phyloP scores from a whole-genome alignment of 2,888 invertebrate species.

The Oxyteleia sp. region DNA sequence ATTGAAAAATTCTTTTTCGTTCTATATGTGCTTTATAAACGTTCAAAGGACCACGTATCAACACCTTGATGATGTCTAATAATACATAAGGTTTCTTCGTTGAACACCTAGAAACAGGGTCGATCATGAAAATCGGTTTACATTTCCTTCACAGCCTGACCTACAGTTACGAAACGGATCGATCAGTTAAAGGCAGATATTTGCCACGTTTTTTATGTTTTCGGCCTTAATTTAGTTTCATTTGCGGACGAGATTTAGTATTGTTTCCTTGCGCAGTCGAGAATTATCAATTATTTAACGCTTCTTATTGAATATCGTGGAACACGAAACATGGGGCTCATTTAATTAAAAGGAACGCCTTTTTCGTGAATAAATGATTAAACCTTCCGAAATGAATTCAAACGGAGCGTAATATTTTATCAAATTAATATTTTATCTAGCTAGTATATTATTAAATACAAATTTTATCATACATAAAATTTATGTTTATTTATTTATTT shows the following conservation, averaged over 20 bases:
- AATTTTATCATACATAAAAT: too few species aligned
- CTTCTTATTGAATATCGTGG: too few species aligned
- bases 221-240: conserved; percentile 67
- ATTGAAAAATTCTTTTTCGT: conserved; percentile 20
- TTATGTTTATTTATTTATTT: too few species aligned
- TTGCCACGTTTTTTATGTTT: conserved; percentile 70
- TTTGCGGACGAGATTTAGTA: conserved; percentile 46
- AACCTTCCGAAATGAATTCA: not conserved
- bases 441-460: too few species aligned
- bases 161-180: conserved; percentile 75
- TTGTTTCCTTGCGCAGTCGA: not conserved
- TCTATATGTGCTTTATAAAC: conserved; percentile 34
- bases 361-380: not conserved
- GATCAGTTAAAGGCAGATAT: conserved; percentile 70
- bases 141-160: conserved; percentile 77
- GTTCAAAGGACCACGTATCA: conserved; percentile 65
- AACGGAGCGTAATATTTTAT: too few species aligned
- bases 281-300: conserved; percentile 15
- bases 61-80: conserved; percentile 56
- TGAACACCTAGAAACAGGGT: conserved; percentile 78
- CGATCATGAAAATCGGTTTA: conserved; percentile 78
- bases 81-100: conserved; percentile 65
- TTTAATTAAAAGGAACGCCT: not conserved
- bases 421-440: too few species aligned
- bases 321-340: not conserved